Evolutionary conservation across 2,113 vertebrate species (phyloP).

Genomic region (Cynopterus brachyotis): DNA sequence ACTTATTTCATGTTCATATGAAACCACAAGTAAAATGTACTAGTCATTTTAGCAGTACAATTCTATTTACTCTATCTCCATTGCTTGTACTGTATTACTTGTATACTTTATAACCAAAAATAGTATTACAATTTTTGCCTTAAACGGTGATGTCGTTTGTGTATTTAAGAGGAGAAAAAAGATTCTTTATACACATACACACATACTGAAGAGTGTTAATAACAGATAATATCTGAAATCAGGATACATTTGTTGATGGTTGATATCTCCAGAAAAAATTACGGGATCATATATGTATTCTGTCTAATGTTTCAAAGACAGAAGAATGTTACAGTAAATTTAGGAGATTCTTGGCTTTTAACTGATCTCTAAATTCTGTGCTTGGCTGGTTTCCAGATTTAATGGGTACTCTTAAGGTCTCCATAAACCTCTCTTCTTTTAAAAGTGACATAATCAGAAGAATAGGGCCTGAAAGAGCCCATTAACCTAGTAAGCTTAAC

Average conservation of each 20-base stretch:
- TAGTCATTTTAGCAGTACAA: background rate
- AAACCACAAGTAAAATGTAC: background rate
- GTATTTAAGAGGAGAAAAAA: background rate
- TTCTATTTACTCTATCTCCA: background rate
- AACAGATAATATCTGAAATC: background rate
- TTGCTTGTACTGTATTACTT: background rate
- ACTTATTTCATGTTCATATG: background rate
- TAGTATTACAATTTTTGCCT: background rate
- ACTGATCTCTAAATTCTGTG: background rate
- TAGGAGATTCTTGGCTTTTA: background rate
- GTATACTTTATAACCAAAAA: background rate
- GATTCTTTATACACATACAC: background rate
- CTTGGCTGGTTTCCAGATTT: background rate
- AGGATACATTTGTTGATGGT: background rate
- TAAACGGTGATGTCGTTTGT: background rate
- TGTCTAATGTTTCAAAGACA: background rate
- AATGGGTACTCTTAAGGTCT: background rate
- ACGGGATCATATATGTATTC: background rate
- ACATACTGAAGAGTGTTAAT: background rate
- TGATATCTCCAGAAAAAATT: background rate
- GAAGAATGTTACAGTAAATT: background rate
- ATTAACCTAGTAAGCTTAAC: background rate
- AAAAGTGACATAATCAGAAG: background rate
- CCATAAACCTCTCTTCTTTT: background rate
- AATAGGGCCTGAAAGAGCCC: background rate